A percentile compares a stretch with the other conserved stretches of the same genome.
phyloP scores from a whole-genome alignment of 2,113 vertebrate genomes.

The Pavo muticus region DNA sequence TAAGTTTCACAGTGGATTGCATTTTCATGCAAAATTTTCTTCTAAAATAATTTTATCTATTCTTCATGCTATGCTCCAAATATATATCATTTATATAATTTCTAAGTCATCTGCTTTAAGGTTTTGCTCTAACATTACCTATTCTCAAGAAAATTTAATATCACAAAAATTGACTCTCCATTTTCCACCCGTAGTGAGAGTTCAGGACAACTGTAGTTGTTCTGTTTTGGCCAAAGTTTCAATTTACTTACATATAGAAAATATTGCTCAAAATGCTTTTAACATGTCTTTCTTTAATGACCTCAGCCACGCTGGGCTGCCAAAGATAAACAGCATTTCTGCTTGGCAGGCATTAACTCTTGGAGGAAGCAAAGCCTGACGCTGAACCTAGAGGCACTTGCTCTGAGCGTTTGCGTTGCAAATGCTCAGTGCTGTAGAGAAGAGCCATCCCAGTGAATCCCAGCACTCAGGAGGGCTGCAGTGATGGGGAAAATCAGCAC shows the following conservation, averaged over 20 bases:
- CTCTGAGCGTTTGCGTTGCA: rapidly evolving
- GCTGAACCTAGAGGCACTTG: background rate
- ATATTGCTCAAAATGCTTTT: conserved; percentile 61
- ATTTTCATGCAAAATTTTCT: background rate
- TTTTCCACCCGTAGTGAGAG: background rate
- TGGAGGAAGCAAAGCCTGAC: background rate
- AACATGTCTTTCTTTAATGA: conserved; percentile 1
- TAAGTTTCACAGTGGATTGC: background rate
- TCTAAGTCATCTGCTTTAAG: background rate
- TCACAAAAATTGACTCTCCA: background rate
- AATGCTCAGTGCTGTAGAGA: background rate
- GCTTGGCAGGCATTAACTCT: background rate
- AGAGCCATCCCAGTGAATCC: background rate
- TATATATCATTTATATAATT: background rate
- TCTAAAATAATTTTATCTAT: background rate
- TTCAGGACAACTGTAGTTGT: background rate
- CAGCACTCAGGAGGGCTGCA: background rate
- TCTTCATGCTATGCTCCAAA: background rate
- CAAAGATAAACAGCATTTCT: conserved; percentile 34
- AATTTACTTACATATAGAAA: background rate
- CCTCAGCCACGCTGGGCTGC: conserved; percentile 16
- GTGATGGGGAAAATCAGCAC: background rate
- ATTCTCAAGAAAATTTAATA: background rate
- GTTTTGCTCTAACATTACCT: background rate
- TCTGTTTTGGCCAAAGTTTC: background rate